These are phyloP conservation scores for Porites rus DNA, from an alignment of 92 coral and sea anemone genomes.

Conservation along the genomic window DNA sequence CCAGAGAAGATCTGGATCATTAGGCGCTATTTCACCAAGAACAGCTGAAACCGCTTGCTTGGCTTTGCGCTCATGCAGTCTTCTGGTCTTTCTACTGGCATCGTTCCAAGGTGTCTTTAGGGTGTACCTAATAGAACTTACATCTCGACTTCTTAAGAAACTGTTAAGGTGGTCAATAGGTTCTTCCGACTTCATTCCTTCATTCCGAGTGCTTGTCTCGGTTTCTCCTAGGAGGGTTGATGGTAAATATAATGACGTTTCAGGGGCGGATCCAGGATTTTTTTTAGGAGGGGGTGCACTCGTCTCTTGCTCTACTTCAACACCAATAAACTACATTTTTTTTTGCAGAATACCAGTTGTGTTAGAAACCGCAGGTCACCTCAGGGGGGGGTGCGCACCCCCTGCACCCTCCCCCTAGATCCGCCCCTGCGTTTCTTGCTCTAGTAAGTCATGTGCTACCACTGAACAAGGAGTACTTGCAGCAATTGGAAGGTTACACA, in stretches of 20 bases:
- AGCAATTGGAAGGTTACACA: neutral
- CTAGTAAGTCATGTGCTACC: neutral
- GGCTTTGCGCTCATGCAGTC: conserved; percentile 42
- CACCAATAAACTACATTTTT: no score
- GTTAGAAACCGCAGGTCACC: no score
- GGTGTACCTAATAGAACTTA: conserved; percentile 41
- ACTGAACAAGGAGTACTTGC: neutral
- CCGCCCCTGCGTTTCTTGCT: no score
- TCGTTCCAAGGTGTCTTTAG: conserved; percentile 41
- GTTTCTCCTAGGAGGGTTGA: conserved; percentile 4
- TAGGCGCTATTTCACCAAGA: conserved; percentile 37
- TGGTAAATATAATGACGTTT: conserved; percentile 13
- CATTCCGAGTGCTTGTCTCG: conserved; percentile 1
- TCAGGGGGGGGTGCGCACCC: no score
- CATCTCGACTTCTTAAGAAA: conserved; percentile 26
- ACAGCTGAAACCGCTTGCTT: conserved; percentile 51
- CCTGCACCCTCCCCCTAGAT: no score
- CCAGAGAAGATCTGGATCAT: conserved; percentile 33
- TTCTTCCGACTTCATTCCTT: neutral
- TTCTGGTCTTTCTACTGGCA: conserved; percentile 39
- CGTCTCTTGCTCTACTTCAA: no score
- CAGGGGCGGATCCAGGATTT: no score
- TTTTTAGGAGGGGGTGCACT: no score
- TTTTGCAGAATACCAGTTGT: no score
- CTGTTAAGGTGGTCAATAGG: conserved; percentile 18